A percentile compares a stretch with the other conserved stretches of the same genome.
Evolutionary conservation across 2,888 invertebrate genomes (phyloP).

Genomic region (Philaethria dido): DNA sequence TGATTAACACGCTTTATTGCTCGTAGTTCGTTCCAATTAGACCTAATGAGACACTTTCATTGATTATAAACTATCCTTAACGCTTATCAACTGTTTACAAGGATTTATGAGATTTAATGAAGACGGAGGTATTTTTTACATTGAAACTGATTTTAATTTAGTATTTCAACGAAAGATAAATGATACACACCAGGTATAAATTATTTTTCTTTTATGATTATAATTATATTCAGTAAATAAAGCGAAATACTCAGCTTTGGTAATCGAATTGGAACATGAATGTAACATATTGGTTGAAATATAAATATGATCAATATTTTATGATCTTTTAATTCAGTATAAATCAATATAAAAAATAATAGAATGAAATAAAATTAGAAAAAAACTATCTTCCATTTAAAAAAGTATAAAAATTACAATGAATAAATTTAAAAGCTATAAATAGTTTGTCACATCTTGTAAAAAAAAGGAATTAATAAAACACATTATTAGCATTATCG

Average conservation of each 20-base stretch:
- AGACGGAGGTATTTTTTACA: neutral
- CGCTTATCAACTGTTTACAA: neutral
- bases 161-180: too few species aligned
- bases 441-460: neutral
- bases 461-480: neutral
- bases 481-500: neutral
- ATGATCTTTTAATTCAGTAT: too few species aligned
- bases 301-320: too few species aligned
- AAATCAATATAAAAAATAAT: too few species aligned
- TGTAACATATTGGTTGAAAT: too few species aligned
- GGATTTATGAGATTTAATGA: neutral
- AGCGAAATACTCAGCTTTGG: neutral
- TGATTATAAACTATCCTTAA: slow-evolving; percentile 25
- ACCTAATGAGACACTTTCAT: slow-evolving; percentile 35
- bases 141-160: too few species aligned
- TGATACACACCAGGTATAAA: too few species aligned
- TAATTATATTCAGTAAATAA: neutral
- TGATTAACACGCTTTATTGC: slow-evolving; percentile 31
- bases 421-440: too few species aligned
- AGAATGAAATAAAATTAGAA: too few species aligned
- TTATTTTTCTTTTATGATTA: too few species aligned
- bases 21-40: slow-evolving; percentile 35
- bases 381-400: too few species aligned
- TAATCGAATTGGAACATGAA: neutral
- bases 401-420: too few species aligned